phyloP scores from a whole-genome alignment of 1,140 invertebrate species.

The Rhopalosiphum maidis region DNA sequence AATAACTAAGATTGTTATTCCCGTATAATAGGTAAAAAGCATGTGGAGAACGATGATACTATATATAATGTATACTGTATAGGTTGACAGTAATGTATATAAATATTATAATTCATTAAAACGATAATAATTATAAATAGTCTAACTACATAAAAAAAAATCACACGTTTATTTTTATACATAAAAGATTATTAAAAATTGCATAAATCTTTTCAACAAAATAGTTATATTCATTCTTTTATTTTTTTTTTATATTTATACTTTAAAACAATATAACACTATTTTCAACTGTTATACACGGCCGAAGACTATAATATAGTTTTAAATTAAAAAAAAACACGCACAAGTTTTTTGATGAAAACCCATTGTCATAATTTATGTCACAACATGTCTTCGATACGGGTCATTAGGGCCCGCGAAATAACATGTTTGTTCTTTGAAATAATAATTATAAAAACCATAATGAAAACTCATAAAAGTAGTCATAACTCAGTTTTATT shows the following conservation, averaged over 20 bases:
- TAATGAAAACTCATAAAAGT: background rate
- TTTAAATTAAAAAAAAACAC: slow-evolving; percentile 15
- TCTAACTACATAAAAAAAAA: background rate
- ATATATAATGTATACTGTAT: background rate
- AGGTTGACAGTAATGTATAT: background rate
- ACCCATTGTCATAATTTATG: slow-evolving; percentile 32
- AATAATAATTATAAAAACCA: slow-evolving; percentile 38
- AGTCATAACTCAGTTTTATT: slow-evolving; percentile 25
- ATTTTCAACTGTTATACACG: background rate
- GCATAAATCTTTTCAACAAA: slow-evolving; percentile 11
- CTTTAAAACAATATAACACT: background rate
- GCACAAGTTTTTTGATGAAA: slow-evolving; percentile 24
- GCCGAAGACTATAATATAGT: background rate
- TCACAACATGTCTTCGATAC: slow-evolving; percentile 19
- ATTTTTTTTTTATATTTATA: background rate
- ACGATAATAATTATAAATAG: background rate
- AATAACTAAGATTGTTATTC: background rate
- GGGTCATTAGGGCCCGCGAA: background rate
- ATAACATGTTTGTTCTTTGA: slow-evolving; percentile 34
- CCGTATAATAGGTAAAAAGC: background rate
- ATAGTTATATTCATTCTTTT: slow-evolving; percentile 13
- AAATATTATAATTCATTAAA: background rate
- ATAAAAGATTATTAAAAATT: background rate
- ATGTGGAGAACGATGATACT: background rate
- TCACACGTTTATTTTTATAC: background rate